Conservation (phyloP, 2,888 invertebrate genomes). For the Dugesia japonica region DNA sequence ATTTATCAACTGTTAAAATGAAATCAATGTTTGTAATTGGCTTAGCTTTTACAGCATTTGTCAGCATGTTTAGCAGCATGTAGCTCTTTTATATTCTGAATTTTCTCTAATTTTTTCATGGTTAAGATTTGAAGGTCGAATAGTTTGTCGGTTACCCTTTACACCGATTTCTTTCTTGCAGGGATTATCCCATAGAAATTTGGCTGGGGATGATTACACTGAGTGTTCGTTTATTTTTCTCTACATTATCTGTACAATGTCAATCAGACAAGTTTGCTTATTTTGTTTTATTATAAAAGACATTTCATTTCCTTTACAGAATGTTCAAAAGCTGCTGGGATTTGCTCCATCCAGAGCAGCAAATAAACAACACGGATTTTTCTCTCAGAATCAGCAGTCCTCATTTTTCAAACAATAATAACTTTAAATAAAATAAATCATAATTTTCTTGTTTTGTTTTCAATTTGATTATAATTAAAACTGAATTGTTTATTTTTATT, state of each 20-base stretch:
- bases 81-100: slow-evolving; percentile 54
- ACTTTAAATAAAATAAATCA: not conserved
- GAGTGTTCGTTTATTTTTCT: slow-evolving; percentile 97
- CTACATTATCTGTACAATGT: slow-evolving; percentile 97
- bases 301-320: slow-evolving; percentile 67
- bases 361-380: slow-evolving; percentile 75
- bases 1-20: slow-evolving; percentile 94
- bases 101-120: not conserved
- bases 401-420: slow-evolving; percentile 32
- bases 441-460: no score
- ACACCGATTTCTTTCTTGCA: slow-evolving; percentile 87
- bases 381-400: slow-evolving; percentile 51
- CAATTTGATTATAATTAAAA: no score
- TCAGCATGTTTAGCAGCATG: slow-evolving; percentile 97
- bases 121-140: slow-evolving; percentile 77
- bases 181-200: slow-evolving; percentile 77
- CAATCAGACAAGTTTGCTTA: slow-evolving; percentile 69
- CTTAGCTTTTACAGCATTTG: slow-evolving; percentile 87
- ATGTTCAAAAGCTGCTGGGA: slow-evolving; percentile 85
- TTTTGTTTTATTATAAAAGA: no score
- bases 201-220: slow-evolving; percentile 84
- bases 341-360: slow-evolving; percentile 92
- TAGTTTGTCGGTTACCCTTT: slow-evolving; percentile 89
- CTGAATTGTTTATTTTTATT: not conserved
- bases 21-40: slow-evolving; percentile 99